Percentiles rank a stretch among this genome's conserved stretches.
Conservation (phyloP, 2,797 vertebrate species). For the Clarias platycephalus region DNA sequence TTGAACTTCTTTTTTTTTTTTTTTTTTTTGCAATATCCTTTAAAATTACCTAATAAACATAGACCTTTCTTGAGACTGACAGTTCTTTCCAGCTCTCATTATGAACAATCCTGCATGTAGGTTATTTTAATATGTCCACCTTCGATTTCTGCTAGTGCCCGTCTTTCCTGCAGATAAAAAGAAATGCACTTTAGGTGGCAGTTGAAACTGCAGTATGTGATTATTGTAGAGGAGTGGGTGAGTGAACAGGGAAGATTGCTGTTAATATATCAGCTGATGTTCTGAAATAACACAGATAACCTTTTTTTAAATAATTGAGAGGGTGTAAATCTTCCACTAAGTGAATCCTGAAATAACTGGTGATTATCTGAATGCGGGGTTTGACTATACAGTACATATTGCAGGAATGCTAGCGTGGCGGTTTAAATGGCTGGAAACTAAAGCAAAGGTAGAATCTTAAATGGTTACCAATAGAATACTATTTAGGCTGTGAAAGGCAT, state of each 20-base stretch:
- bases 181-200: neutral
- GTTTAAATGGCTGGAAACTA: neutral
- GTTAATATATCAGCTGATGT: conserved; percentile 4
- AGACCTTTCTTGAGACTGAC: neutral
- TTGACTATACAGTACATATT: neutral
- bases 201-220: conserved; percentile 2
- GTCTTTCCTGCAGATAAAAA: neutral
- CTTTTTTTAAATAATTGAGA: neutral
- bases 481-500: no score
- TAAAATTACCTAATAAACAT: neutral
- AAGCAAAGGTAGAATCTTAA: neutral
- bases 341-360: neutral
- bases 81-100: neutral
- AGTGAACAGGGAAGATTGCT: neutral
- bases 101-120: conserved; percentile 3
- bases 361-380: neutral
- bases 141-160: neutral
- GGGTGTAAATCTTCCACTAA: neutral
- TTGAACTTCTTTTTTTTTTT: neutral
- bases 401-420: neutral
- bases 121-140: neutral
- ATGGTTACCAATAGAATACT: neutral
- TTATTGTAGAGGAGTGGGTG: neutral
- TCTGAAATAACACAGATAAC: conserved; percentile 5
- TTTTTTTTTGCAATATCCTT: neutral